Base-by-base conservation (phyloP, 2,113 vertebrate genomes). In the Micromys minutus region DNA sequence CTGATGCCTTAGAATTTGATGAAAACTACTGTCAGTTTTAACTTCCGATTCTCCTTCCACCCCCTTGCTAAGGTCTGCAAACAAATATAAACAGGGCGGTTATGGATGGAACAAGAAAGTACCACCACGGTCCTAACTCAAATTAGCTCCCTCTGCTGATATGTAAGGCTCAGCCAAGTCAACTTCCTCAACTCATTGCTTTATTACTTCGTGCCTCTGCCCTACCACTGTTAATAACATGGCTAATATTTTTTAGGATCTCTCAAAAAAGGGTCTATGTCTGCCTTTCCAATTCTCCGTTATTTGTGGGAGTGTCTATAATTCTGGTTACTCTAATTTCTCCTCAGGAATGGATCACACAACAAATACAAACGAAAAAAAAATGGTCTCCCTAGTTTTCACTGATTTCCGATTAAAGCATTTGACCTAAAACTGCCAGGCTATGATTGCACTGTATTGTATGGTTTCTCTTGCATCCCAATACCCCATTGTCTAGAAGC, bases 1-100 rank as follows among this genome's bases (percentile, higher is more conserved):
- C 89, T 79, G 8, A 87, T 45, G 7, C 76, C 86, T 90, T 16
- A 92, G 29, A 12, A 7, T 81, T 94, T 96, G 71, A 83, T 95
- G 61, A 91, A 96, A 84, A 65, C 61, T 39, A 89, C 7, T 75
- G 42, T 86, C 34, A 90, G 0, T 63, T 95, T 95, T 79, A 59
- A 94, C 57, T 91, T 95, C 63, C 1, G 74, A 34, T 19, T 91
- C 50, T 9, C 2, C 22, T 8, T 94, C 55, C 26, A 90, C 22
- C 7, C 72, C 77, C 22, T 61, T 90, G 34, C 57, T 84, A 39
- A 76, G 15, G 5, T 89, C 80, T 63, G 19, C n/a, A 87, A 81
- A 79, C 15, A 81, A 74, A 77, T 87, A 67, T 74, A 89, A 94
- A 88, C 2, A 6, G 15, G 29, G 0, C 76, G 52, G 17, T n/a